Evolutionary conservation across 2,113 vertebrate species (phyloP).

Genomic region (Burhinus bistriatus): DNA sequence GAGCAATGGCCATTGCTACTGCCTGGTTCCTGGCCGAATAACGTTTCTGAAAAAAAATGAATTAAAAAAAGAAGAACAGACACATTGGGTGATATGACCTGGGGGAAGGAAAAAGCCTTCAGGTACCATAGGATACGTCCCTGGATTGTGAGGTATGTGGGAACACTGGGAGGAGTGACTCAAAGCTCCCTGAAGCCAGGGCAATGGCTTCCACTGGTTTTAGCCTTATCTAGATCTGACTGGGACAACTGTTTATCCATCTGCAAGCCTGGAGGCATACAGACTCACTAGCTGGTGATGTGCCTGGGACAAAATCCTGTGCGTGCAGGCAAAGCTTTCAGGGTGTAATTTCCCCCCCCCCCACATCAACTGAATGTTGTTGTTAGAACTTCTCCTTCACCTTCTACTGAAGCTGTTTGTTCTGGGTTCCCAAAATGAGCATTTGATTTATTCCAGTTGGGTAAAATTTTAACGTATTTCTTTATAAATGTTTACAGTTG

Average conservation of each 20-base stretch:
- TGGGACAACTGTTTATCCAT: background rate
- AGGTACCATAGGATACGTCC: background rate
- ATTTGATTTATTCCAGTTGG: background rate
- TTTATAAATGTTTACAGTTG: background rate
- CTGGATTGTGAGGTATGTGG: background rate
- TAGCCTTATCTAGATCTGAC: background rate
- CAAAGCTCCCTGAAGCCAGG: background rate
- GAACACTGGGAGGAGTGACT: background rate
- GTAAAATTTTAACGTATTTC: background rate
- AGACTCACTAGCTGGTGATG: background rate
- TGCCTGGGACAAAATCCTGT: background rate
- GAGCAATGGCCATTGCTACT: background rate
- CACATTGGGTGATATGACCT: background rate
- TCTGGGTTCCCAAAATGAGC: background rate
- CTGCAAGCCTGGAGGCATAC: background rate
- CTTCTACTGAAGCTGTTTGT: background rate
- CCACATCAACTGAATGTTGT: background rate
- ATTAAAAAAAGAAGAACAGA: background rate
- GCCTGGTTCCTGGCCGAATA: background rate
- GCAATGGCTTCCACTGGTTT: background rate
- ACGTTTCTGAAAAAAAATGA: background rate
- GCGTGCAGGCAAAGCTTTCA: background rate
- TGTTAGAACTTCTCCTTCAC: background rate
- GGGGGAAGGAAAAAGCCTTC: background rate
- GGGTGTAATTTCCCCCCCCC: background rate